A percentile compares a stretch with the other conserved stretches of the same genome.
These are phyloP conservation scores for Hormaphis cornu DNA, from an alignment of 1,140 invertebrate genomes.

Conservation along the genomic window DNA sequence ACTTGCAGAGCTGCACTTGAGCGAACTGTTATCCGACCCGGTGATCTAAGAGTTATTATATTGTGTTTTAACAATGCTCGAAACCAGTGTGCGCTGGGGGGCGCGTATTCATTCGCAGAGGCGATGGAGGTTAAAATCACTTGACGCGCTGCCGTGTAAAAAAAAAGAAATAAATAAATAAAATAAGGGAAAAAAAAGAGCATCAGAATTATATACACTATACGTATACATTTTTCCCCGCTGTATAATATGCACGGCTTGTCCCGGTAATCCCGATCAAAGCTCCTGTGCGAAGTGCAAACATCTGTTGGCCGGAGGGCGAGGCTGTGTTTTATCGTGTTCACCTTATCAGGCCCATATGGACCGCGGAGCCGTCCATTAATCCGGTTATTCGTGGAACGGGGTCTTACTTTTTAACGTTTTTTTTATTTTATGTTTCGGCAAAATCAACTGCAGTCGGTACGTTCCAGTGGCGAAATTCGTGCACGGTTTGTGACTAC, in stretches of 20 bases:
- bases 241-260: constrained; percentile 3
- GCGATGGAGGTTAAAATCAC: constrained; percentile 29
- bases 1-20: constrained; percentile 2
- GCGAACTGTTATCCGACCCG: background rate
- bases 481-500: background rate
- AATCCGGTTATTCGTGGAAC: constrained; percentile 20
- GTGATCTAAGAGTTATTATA: background rate
- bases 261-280: constrained; percentile 26
- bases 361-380: background rate
- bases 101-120: background rate
- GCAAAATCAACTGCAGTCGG: background rate
- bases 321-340: constrained; percentile 16
- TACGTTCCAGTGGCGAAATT: background rate
- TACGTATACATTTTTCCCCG: constrained; percentile 19
- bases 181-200: no score
- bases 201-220: constrained; percentile 30
- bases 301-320: constrained; percentile 30
- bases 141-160: constrained; percentile 18
- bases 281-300: constrained; percentile 30
- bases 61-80: background rate
- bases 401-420: background rate
- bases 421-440: background rate
- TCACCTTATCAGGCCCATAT: constrained; percentile 31
- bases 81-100: background rate
- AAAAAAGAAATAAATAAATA: background rate